Percentiles rank a stretch among this genome's conserved stretches.
These are phyloP conservation scores for Camelus bactrianus DNA, from an alignment of 2,113 vertebrate genomes.

Conservation along the genomic window DNA sequence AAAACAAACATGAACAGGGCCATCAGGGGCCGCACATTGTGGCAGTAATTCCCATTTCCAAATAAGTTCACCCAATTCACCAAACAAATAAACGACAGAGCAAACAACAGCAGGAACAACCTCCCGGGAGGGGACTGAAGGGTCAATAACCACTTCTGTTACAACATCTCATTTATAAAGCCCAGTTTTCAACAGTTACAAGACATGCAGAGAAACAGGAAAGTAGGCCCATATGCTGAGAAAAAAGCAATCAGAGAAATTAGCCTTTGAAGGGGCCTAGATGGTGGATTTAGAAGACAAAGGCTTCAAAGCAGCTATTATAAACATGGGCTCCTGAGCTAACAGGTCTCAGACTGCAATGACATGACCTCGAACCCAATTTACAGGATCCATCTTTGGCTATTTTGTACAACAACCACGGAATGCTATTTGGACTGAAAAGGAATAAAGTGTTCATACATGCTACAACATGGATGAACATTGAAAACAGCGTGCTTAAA, in stretches of 20 bases:
- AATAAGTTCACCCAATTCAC: neutral
- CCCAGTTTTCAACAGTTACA: neutral
- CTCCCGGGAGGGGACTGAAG: neutral
- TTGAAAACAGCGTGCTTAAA: neutral
- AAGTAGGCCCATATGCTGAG: neutral
- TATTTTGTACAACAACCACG: neutral
- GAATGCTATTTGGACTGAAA: neutral
- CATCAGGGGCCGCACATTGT: neutral
- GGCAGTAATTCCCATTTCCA: fast-evolving
- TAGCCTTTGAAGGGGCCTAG: neutral
- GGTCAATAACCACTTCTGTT: neutral
- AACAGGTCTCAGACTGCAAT: neutral
- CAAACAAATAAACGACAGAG: neutral
- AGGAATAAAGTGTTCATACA: neutral
- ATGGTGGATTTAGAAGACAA: neutral
- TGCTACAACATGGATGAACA: neutral
- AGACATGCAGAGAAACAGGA: neutral
- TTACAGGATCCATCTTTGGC: neutral
- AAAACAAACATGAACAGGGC: too few species aligned
- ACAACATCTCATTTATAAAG: neutral
- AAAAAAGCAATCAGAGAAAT: neutral
- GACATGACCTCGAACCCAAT: neutral
- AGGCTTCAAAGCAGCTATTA: neutral
- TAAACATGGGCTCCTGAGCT: neutral
- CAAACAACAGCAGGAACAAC: neutral